Base-by-base conservation (phyloP, 2,797 vertebrate genomes). In the Spinus pinus region DNA sequence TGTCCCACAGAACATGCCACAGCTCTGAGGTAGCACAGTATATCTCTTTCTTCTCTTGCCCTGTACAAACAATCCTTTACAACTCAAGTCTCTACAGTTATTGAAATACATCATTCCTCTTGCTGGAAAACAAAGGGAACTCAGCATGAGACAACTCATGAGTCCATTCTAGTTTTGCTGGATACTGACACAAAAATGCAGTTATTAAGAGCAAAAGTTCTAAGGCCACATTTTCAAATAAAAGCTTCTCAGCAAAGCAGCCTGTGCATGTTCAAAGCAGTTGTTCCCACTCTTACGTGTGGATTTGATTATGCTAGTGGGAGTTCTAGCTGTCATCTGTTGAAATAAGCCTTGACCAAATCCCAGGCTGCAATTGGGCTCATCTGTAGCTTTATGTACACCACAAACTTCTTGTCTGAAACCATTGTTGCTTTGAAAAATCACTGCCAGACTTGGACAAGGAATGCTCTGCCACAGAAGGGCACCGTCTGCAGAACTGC, bases 271-370 rank as follows among this genome's bases (percentile, higher is more conserved):
- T 93, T 96, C 81, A 93, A 88, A 91, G 90, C 35, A 54, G 61
- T 84, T 73, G 54, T 71, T 95, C 58, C 82, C 62, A 74, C 72
- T 75, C 49, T 81, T 72, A 84, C 0, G 47, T 14, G 54, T 84
- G 94, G 83, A 93, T 86, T 81, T 93, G 56, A 93, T 91, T 93
- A 93, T 86, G 65, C 61, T 81, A 86, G 79, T 78, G 81, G 91
- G 91, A 93, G 77, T 83, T 91, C 92, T 94, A 75, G 72, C 69
- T 92, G 88, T 96, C 93, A 83, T 95, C 64, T 95, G 54, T 33
- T 86, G 82, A 90, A 95, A 88, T 74, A 90, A 90, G 86, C 75
- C 69, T 88, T 91, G 73, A 95, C 66, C 12, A 6, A 95, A 91
- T 60, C 86, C 71, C 83, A 90, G 78, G 78, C 86, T 94, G 47